Base-by-base conservation (phyloP, 2,888 invertebrate genomes). In the Troilus luridus region DNA sequence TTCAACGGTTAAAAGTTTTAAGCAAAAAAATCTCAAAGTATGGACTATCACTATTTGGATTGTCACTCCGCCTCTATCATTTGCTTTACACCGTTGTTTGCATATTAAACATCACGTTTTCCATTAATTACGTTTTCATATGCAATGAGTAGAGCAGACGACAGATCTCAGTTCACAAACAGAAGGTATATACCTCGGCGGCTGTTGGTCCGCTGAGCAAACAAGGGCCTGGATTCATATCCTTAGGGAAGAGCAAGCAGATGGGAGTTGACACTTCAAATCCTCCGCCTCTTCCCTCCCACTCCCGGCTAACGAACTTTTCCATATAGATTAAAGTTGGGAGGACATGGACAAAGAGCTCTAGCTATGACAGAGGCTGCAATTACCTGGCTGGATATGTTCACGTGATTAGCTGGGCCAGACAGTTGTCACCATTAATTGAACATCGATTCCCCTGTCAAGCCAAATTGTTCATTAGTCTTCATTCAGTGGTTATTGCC, bases 391-490 rank as follows among this genome's bases (percentile, higher is more conserved):
- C 9, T 56, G 85, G n/a, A 85, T 56, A 58, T 85, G 85, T 56
- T 56, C 56, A 54, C 56, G 56, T 85, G 56, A 85, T 85, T 85
- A 85, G 72, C 85, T 11, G 56, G n/a, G 56, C 85, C 10, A 85
- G 85, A 58, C 56, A n/a, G n/a, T 85, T 85, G 85, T 85, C 85
- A 85, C 56, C 21, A 12, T 56, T 85, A 85, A 85, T 85, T 54
- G 54, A 58, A 56, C 85, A 85, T 85, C 56, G 56, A 85, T 85
- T 85, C 56, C 85, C 14, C 54, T 54, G 56, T 56, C 56, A 21
- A 56, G 11, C 54, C 58, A 11, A 67, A 24, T 67, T 27, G 24
- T 67, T 67, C 67, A 77, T 77, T 41, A 77, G 72, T 7, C 72
- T 41, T 6, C 41, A 77, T 77, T 77, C 17, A 77, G 41, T 9